These are phyloP conservation scores for Ochropleura plecta DNA, from an alignment of 2,888 invertebrate genomes.

Conservation along the genomic window DNA sequence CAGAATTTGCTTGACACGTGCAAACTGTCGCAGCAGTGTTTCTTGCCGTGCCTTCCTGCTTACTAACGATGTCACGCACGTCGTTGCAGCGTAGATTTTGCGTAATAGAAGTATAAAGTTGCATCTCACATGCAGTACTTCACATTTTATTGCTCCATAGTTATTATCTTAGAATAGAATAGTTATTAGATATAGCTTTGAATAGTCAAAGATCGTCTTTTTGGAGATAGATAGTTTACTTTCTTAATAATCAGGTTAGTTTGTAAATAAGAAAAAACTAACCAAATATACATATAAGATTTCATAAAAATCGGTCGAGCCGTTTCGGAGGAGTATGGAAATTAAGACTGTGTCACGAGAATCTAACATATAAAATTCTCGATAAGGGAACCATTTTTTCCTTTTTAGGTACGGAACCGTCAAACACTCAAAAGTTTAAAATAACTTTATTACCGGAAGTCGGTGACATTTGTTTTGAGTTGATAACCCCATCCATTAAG, in stretches of 20 bases:
- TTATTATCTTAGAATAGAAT: slow-evolving; percentile 32
- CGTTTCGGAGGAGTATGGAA: too few species aligned
- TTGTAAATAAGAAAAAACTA: not conserved
- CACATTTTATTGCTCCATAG: slow-evolving; percentile 48
- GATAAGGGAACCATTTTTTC: too few species aligned
- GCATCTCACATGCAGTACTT: slow-evolving; percentile 58
- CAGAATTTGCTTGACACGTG: slow-evolving; percentile 45
- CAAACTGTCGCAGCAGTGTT: slow-evolving; percentile 51
- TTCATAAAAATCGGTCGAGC: too few species aligned
- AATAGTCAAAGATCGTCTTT: not conserved
- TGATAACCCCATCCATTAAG: too few species aligned
- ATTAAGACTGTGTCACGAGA: too few species aligned
- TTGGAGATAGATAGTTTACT: not conserved
- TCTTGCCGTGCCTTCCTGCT: slow-evolving; percentile 64
- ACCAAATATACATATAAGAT: too few species aligned
- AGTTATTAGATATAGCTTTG: too few species aligned
- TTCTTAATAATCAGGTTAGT: not conserved
- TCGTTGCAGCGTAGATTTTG: slow-evolving; percentile 65
- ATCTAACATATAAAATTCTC: too few species aligned
- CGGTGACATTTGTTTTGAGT: too few species aligned
- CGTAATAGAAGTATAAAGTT: slow-evolving; percentile 66
- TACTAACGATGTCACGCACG: slow-evolving; percentile 68
- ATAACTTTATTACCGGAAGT: too few species aligned
- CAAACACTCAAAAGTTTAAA: too few species aligned
- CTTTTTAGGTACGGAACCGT: too few species aligned